Conservation (phyloP, 2,113 vertebrate species). For the Emydura subglobosa region DNA sequence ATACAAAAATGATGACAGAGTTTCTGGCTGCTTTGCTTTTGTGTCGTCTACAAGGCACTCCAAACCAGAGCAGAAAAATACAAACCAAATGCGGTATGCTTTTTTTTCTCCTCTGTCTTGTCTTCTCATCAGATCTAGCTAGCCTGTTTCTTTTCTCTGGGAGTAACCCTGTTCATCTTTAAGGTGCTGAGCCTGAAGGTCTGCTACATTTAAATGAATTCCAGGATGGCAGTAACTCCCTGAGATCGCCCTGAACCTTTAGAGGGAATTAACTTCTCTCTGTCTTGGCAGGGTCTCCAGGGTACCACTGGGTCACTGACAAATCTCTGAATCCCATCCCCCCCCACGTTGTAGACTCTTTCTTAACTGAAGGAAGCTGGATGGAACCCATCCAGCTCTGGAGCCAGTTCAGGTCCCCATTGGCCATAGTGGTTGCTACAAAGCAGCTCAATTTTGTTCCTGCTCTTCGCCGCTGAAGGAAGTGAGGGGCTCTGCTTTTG, state of each 20-base stretch:
- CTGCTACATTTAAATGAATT: conserved; percentile 17
- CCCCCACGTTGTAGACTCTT: neutral
- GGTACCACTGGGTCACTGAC: neutral
- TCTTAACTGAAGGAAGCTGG: neutral
- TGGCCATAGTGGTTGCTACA: neutral
- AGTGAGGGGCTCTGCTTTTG: neutral
- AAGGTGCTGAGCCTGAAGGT: conserved; percentile 10
- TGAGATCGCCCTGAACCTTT: neutral
- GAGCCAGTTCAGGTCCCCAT: neutral
- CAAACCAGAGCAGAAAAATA: neutral
- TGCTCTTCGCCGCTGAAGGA: neutral
- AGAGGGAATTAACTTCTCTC: neutral
- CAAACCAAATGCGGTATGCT: conserved; percentile 17
- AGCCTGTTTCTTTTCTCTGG: conserved; percentile 34
- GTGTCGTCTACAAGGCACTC: conserved; percentile 2
- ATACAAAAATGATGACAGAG: neutral
- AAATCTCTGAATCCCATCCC: neutral
- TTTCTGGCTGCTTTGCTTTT: neutral
- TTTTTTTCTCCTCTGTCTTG: neutral
- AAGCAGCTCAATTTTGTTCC: neutral
- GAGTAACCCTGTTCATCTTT: conserved; percentile 38
- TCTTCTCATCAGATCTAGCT: neutral
- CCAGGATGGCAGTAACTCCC: neutral
- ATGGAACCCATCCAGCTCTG: neutral
- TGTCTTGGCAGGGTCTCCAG: neutral